Conservation (phyloP, 2,888 invertebrate genomes). For the Uropetala carovei region DNA sequence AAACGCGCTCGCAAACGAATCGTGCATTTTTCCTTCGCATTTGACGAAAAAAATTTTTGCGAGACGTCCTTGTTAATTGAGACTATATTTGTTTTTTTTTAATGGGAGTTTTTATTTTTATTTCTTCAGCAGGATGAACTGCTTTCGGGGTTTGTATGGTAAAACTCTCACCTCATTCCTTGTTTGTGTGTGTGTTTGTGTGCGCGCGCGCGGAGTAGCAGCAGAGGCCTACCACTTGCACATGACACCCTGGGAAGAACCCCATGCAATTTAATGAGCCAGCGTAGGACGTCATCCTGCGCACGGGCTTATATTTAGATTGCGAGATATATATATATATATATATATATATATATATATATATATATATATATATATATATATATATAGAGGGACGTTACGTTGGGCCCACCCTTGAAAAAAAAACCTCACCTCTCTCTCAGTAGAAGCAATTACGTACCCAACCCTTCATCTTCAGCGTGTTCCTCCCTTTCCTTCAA, state of each 20-base stretch:
- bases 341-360: slow-evolving; percentile 21
- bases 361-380: slow-evolving; percentile 7
- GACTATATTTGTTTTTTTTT: not conserved
- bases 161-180: slow-evolving; percentile 33
- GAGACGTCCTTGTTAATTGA: not conserved
- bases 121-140: slow-evolving; percentile 31
- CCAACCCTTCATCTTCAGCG: slow-evolving; percentile 66
- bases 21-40: not conserved
- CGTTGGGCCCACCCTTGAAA: slow-evolving; percentile 48
- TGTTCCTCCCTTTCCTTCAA: slow-evolving; percentile 65
- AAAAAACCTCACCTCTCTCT: slow-evolving; percentile 51
- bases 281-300: slow-evolving; percentile 37
- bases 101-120: not conserved
- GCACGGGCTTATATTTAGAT: slow-evolving; percentile 59
- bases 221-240: slow-evolving; percentile 51
- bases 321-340: not conserved
- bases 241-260: slow-evolving; percentile 53
- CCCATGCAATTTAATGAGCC: slow-evolving; percentile 64
- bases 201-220: slow-evolving; percentile 27
- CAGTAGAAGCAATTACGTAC: slow-evolving; percentile 65
- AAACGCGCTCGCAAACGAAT: not conserved
- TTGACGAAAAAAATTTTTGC: not conserved
- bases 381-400: slow-evolving; percentile 23
- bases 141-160: slow-evolving; percentile 44
- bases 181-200: slow-evolving; percentile 43